Evolutionary conservation across 2,797 vertebrate genomes (phyloP), one percentile per base, ranked within the genome.

Genomic region (Clarias pachynema): DNA sequence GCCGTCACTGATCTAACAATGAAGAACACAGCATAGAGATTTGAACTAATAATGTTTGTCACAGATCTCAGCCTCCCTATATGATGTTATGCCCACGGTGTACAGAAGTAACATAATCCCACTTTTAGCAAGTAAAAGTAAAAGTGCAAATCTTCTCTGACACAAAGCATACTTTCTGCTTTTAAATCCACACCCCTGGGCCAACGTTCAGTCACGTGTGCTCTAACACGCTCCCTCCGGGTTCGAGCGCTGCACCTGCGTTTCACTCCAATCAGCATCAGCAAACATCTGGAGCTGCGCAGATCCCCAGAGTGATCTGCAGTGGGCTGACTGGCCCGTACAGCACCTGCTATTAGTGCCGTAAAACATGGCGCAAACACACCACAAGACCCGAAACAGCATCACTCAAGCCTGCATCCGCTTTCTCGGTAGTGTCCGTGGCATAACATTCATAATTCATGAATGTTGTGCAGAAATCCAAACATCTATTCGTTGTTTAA

Each of bases 221-320:
- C 40, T 77, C 63, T 59, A 86, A 84, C 68, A 3, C 6, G 66
- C 75, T 81, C 79, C 70, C 86, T 84, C 34, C 29, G 65, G 65
- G 72, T 49, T 79, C 29, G 18, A 84, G 65, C 16, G 5, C 34
- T 65, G 82, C 75, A 87, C 82, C 75, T 83, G 79, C 26, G 24
- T 31, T 86, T 60, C 24, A 57, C 22, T 75, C 40, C 37, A 56
- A 40, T 72, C 15, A 15, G 37, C 80, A 44, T 37, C 79, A 3
- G 68, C 57, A 87, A 79, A 81, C 81, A 72, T 56, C 57, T 56
- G 20, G 8, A 80, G n/a, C 60, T 6, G 6, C 56, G 3, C 4
- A 7, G 70, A 73, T 26, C 12, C 53, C n/a, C 16, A 18, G 62
- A 26, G 69, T 75, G 59, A 84, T 81, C 65, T 72, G 81, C 44